Percentiles rank a stretch among this genome's conserved stretches.
Conservation (phyloP, 2,888 invertebrate genomes). For the Sacculina carcini region DNA sequence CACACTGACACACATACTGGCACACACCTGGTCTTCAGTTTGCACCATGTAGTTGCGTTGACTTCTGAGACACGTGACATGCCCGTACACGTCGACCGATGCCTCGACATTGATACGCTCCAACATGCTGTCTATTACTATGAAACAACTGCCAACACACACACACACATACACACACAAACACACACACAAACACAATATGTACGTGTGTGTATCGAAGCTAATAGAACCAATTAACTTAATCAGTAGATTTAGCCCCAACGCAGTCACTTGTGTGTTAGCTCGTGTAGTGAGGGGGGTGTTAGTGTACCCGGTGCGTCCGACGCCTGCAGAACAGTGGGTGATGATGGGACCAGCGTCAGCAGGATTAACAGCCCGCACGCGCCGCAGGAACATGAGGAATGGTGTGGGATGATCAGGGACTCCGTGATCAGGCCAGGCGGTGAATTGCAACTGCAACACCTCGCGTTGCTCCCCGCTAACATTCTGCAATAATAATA, state of each 20-base stretch:
- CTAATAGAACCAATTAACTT: no score
- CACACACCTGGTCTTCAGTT: not conserved
- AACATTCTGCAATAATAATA: no score
- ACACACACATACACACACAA: no score
- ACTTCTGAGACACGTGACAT: conserved; percentile 87
- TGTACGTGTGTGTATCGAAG: no score
- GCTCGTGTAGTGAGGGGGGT: no score
- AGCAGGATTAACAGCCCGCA: conserved; percentile 62
- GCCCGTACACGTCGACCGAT: conserved; percentile 95
- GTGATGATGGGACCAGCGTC: conserved; percentile 85
- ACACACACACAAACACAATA: no score
- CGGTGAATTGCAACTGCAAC: conserved; percentile 92
- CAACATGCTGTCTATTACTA: conserved; percentile 96
- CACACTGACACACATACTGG: no score
- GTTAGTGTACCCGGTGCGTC: conserved; percentile 56
- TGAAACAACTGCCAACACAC: conserved; percentile 53
- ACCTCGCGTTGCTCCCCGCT: conserved; percentile 77
- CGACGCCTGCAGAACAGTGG: conserved; percentile 39
- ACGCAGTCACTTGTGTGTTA: no score
- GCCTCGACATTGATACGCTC: conserved; percentile 91
- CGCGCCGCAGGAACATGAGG: conserved; percentile 80
- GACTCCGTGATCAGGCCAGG: conserved; percentile 97
- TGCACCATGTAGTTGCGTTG: conserved; percentile 98
- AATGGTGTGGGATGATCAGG: conserved; percentile 98
- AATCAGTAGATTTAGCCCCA: no score